Conservation (phyloP, 1,140 invertebrate species). For the Neoseiulus cucumeris region DNA sequence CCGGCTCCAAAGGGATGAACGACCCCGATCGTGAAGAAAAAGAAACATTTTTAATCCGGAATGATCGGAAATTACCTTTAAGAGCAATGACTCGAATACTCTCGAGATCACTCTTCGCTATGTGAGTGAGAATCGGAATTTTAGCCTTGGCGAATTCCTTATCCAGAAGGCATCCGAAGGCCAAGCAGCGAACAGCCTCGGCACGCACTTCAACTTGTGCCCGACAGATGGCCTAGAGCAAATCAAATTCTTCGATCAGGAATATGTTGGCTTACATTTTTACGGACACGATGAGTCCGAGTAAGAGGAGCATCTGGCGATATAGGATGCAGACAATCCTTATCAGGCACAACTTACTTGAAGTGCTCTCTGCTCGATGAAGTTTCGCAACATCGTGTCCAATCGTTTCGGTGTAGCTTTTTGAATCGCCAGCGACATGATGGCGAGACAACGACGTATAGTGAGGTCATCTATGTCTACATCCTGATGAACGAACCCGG, state of each 20-base stretch:
- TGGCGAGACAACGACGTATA: neutral
- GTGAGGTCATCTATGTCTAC: neutral
- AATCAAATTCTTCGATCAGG: no score
- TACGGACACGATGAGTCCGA: no score
- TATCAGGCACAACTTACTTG: neutral
- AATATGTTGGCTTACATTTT: no score
- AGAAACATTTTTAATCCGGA: no score
- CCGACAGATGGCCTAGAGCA: neutral
- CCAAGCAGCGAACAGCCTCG: constrained; percentile 2
- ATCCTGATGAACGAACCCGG: neutral
- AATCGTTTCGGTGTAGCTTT: neutral
- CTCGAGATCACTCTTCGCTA: neutral
- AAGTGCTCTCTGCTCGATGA: neutral
- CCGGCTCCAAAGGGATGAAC: no score
- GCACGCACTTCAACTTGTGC: neutral
- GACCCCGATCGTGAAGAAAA: no score
- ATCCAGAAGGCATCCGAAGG: neutral
- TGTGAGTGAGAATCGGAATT: constrained; percentile 5
- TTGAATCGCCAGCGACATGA: neutral
- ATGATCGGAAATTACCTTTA: neutral
- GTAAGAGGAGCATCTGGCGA: no score
- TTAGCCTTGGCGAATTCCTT: neutral
- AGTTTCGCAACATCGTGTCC: neutral
- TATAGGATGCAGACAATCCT: no score
- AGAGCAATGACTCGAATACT: neutral